Evolutionary conservation across 1,140 invertebrate genomes (phyloP).

Genomic region (Brachionus rotundiformis): DNA sequence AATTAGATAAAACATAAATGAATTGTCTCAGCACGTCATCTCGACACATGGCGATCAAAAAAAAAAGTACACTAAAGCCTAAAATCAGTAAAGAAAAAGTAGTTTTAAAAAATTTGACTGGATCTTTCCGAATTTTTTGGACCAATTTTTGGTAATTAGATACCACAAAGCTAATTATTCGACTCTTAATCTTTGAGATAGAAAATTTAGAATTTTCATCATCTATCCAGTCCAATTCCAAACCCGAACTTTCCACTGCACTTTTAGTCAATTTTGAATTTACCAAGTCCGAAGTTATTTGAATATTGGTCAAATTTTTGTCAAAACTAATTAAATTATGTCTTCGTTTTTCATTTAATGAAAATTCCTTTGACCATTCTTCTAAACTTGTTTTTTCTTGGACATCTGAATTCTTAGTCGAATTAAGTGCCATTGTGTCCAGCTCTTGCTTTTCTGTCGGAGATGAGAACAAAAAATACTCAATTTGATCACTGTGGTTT

Average conservation of each 20-base stretch:
- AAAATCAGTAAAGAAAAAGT: conserved; percentile 14
- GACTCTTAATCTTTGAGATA: not conserved
- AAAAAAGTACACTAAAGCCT: conserved; percentile 36
- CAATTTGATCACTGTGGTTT: not conserved
- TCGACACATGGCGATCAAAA: not conserved
- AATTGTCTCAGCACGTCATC: not conserved
- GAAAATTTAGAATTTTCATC: not conserved
- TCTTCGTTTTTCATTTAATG: not conserved
- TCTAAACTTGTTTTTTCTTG: not conserved
- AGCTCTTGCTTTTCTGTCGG: not conserved
- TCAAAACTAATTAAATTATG: not conserved
- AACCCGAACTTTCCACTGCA: not conserved
- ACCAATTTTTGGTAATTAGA: not conserved
- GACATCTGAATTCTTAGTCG: not conserved
- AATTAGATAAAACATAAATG: conserved; percentile 1
- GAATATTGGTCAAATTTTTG: not conserved
- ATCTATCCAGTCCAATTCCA: not conserved
- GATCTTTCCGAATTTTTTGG: not conserved
- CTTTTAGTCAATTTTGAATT: not conserved
- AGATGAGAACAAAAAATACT: not conserved
- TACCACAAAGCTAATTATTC: not conserved
- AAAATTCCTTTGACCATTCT: not conserved
- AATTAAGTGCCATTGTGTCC: not conserved
- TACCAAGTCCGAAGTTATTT: not conserved
- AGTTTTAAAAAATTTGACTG: conserved; percentile 2